Conservation (phyloP, 2,797 vertebrate species). For the Typhlichthys eigenmanni region DNA sequence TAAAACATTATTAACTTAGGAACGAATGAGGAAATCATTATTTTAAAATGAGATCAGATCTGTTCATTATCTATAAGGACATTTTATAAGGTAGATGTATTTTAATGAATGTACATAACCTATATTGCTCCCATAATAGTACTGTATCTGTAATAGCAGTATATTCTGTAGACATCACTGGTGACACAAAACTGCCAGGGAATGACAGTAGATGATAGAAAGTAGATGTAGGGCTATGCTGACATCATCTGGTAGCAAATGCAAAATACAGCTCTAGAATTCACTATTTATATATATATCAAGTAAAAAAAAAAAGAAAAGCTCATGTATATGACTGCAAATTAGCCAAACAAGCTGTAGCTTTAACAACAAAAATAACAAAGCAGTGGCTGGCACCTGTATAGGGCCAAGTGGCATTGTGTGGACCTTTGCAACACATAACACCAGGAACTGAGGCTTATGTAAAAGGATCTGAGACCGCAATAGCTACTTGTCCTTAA, state of each 20-base stretch:
- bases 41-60: background rate
- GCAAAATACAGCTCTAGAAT: conserved; percentile 30
- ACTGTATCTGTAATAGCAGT: background rate
- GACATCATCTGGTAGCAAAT: conserved; percentile 57
- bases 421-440: too few relatives aligned
- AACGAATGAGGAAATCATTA: background rate
- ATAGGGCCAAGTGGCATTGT: too few relatives aligned
- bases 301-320: too few relatives aligned
- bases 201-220: background rate
- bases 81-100: conserved; percentile 10
- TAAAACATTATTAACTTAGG: background rate
- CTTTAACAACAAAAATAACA: too few relatives aligned
- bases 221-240: conserved; percentile 45
- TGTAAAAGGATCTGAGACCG: too few relatives aligned
- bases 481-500: background rate
- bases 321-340: too few relatives aligned
- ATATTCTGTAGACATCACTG: conserved; percentile 8
- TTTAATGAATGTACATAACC: conserved; percentile 16
- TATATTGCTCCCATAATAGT: conserved; percentile 1
- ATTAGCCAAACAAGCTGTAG: too few relatives aligned
- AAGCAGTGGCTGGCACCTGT: too few relatives aligned
- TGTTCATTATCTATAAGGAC: background rate
- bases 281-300: too few relatives aligned
- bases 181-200: conserved; percentile 16
- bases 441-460: too few relatives aligned